Evolutionary conservation across 1,140 invertebrate genomes (phyloP).

Genomic region (Lordiphosa stackelbergi): DNA sequence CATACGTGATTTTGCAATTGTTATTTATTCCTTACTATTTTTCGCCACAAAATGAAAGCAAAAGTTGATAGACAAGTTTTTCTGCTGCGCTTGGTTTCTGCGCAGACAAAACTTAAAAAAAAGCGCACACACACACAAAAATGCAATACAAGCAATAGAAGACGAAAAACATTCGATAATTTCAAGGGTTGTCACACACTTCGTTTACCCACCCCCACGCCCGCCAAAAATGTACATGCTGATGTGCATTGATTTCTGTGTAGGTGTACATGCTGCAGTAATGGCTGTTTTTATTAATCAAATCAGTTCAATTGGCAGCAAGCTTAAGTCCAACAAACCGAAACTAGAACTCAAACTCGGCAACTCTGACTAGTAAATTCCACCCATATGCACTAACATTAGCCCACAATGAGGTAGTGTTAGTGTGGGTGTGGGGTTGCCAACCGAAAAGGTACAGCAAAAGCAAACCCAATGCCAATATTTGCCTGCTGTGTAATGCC

Average conservation of each 20-base stretch:
- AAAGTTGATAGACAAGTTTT: conserved; percentile 74
- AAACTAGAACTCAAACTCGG: conserved; percentile 4
- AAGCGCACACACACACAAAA: conserved; percentile 11
- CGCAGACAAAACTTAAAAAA: conserved; percentile 30
- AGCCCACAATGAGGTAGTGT: background rate
- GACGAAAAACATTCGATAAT: conserved; percentile 34
- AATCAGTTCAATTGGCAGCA: background rate
- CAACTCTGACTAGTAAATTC: conserved; percentile 5
- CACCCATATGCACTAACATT: background rate
- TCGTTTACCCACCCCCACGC: background rate
- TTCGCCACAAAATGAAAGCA: conserved; percentile 74
- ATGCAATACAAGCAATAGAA: conserved; percentile 12
- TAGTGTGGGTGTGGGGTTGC: conserved; percentile 8
- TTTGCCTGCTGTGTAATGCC: conserved; percentile 13
- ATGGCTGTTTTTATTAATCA: background rate
- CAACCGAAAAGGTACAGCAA: conserved; percentile 8
- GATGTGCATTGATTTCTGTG: conserved; percentile 11
- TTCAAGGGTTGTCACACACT: conserved; percentile 41
- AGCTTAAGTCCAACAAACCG: conserved; percentile 3
- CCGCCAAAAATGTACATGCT: conserved; percentile 13
- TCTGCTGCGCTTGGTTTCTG: conserved; percentile 40
- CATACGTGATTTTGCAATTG: conserved; percentile 66
- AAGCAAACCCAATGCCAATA: conserved; percentile 11
- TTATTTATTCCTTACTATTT: conserved; percentile 58
- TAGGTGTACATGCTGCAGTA: background rate